Evolutionary conservation across 2,113 vertebrate species (phyloP).

Genomic region (Chaetops frenatus): DNA sequence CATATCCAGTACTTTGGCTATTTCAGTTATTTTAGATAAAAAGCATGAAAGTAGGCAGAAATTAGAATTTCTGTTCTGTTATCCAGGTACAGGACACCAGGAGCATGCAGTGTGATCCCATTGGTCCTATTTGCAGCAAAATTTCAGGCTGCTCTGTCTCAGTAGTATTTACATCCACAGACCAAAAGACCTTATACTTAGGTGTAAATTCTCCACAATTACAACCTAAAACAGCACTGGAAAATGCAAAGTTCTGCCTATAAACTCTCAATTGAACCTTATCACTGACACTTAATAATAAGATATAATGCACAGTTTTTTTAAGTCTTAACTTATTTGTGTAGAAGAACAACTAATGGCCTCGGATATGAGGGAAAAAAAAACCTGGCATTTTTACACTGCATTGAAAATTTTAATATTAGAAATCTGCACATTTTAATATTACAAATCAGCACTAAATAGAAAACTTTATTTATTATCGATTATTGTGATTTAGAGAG

Average conservation of each 20-base stretch:
- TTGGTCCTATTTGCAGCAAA: neutral
- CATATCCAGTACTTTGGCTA: neutral
- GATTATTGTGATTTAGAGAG: neutral
- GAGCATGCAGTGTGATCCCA: neutral
- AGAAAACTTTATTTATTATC: neutral
- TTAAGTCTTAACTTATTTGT: neutral
- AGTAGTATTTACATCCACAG: neutral
- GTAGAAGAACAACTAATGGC: neutral
- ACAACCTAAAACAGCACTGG: neutral
- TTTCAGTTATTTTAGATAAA: neutral
- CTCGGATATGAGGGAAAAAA: neutral
- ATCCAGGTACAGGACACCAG: neutral
- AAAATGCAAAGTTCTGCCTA: neutral
- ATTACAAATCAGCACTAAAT: neutral
- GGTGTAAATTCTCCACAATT: neutral
- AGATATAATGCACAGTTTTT: neutral
- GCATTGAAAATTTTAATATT: neutral
- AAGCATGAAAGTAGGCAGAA: neutral
- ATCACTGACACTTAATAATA: neutral
- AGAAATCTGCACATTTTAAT: too few relatives aligned
- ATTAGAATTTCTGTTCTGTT: neutral
- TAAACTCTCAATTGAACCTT: neutral
- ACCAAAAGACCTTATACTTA: neutral
- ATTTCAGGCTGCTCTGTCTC: neutral
- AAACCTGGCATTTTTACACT: neutral